A percentile compares a stretch with the other conserved stretches of the same genome.
These are phyloP conservation scores for Coelopa frigida DNA, from an alignment of 1,140 invertebrate species.

Conservation along the genomic window DNA sequence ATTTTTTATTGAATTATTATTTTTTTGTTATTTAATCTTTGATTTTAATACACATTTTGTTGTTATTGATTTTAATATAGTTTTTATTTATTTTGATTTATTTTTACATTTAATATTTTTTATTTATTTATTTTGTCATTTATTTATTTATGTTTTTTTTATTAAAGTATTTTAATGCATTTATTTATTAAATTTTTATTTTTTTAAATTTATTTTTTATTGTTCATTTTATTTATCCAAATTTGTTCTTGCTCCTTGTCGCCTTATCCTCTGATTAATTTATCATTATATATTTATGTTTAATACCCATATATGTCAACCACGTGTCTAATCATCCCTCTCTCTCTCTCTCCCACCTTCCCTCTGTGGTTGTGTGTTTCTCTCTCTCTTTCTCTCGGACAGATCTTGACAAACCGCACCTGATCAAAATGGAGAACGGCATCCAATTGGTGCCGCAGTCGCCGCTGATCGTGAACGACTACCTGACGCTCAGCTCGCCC, in stretches of 20 bases:
- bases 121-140: neutral
- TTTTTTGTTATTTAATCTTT: no score
- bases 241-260: no score
- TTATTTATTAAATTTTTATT: slow-evolving; percentile 3
- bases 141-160: neutral
- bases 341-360: neutral
- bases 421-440: slow-evolving; percentile 19
- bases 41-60: no score
- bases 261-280: no score
- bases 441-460: slow-evolving; percentile 19
- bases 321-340: no score
- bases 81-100: neutral
- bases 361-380: neutral
- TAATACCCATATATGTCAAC: no score
- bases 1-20: no score
- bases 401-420: slow-evolving; percentile 17
- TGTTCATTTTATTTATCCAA: no score
- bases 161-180: slow-evolving; percentile 7
- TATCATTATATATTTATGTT: no score
- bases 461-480: slow-evolving; percentile 37
- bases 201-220: neutral
- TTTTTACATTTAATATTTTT: neutral
- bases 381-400: neutral
- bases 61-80: no score
- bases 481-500: slow-evolving; percentile 31